Conservation (phyloP, 2,113 vertebrate species). For the Tauraco erythrolophus region DNA sequence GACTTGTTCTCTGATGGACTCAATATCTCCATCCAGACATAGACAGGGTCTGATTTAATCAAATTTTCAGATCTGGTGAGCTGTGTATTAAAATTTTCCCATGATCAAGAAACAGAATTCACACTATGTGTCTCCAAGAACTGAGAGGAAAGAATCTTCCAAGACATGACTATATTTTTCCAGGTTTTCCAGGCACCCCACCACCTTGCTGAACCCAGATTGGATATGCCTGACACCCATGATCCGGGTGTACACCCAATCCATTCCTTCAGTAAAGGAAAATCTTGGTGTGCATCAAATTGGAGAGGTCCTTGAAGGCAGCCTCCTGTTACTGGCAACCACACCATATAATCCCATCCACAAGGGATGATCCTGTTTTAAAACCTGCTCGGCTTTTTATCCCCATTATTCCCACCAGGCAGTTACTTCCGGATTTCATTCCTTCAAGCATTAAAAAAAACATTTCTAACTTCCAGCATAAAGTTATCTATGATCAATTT, state of each 20-base stretch:
- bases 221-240: fast-evolving
- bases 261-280: not conserved
- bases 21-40: not conserved
- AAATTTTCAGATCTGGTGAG: not conserved
- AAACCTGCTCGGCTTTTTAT: not conserved
- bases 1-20: not conserved
- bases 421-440: not conserved
- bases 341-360: not conserved
- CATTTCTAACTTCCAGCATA: not conserved
- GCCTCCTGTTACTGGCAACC: not conserved
- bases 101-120: not conserved
- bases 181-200: not conserved
- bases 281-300: not conserved
- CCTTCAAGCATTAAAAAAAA: not conserved
- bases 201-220: not conserved
- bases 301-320: not conserved
- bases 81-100: not conserved
- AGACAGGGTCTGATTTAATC: not conserved
- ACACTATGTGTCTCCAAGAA: not conserved
- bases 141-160: not conserved
- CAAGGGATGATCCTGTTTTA: not conserved
- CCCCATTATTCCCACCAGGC: not conserved
- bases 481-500: not conserved
- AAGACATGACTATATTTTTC: not conserved
- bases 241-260: not conserved